Evolutionary conservation across 1,140 invertebrate species (phyloP).

Genomic region (Drosophila pectinifera): DNA sequence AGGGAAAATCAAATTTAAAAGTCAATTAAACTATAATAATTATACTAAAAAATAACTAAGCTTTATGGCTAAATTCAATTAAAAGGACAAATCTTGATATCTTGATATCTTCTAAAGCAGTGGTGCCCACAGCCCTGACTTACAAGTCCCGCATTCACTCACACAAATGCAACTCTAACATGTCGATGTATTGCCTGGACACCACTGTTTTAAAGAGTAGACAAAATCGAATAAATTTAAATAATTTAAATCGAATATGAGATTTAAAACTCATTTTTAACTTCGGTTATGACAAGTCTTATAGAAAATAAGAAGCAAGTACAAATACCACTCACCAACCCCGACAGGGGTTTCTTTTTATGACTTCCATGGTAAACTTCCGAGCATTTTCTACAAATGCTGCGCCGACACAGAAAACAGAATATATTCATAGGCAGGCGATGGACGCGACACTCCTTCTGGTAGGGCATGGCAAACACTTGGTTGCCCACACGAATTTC

Average conservation of each 20-base stretch:
- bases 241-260: too few relatives aligned
- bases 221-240: too few relatives aligned
- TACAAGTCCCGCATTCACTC: too few relatives aligned
- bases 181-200: too few relatives aligned
- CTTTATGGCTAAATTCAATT: too few relatives aligned
- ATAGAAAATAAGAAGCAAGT: not conserved
- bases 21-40: not conserved
- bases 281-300: not conserved
- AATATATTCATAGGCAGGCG: slow-evolving; percentile 10
- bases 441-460: slow-evolving; percentile 29
- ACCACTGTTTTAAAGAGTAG: too few relatives aligned
- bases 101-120: too few relatives aligned
- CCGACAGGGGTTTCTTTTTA: not conserved
- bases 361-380: slow-evolving; percentile 13
- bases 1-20: not conserved
- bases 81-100: too few relatives aligned
- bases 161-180: too few relatives aligned
- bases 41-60: too few relatives aligned
- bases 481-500: slow-evolving; percentile 36
- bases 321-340: slow-evolving; percentile 31
- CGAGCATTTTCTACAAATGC: slow-evolving; percentile 21
- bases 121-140: too few relatives aligned
- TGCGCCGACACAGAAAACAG: slow-evolving; percentile 38
- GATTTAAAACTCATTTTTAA: too few relatives aligned
- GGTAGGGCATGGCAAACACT: slow-evolving; percentile 31